phyloP scores from a whole-genome alignment of 2,113 vertebrate genomes.

The Myotis brandtii region DNA sequence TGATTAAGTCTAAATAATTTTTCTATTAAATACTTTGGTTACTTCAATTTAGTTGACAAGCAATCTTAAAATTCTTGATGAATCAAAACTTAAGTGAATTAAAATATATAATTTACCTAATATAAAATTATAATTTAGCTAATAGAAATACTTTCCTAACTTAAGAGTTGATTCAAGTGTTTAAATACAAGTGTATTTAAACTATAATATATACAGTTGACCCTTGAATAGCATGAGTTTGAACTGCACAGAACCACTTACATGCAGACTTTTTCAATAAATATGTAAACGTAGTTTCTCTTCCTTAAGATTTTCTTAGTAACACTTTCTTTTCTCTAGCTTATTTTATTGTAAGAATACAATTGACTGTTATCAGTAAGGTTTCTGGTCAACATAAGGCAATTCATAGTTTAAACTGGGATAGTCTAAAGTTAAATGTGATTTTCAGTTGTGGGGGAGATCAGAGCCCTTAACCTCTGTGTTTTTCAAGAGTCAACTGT shows the following conservation, averaged over 20 bases:
- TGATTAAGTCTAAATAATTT: background rate
- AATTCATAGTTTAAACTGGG: background rate
- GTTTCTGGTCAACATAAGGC: background rate
- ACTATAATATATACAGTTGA: background rate
- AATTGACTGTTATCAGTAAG: background rate
- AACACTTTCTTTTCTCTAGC: background rate
- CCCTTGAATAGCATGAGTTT: background rate
- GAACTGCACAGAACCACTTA: background rate
- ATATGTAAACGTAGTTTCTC: background rate
- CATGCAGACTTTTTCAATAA: background rate
- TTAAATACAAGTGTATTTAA: background rate
- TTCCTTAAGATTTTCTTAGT: background rate
- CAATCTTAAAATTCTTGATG: conserved; percentile 1
- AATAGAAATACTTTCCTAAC: background rate
- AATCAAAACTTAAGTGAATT: conserved; percentile 48
- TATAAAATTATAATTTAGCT: background rate
- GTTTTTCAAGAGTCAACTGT: background rate
- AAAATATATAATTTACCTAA: conserved; percentile 17
- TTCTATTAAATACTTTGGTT: background rate
- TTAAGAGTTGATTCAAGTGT: background rate
- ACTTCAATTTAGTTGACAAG: background rate
- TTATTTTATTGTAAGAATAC: background rate
- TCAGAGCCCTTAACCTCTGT: background rate
- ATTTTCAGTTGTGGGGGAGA: background rate
- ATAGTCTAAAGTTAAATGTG: background rate